phyloP scores from a whole-genome alignment of 2,113 vertebrate genomes.

The Lophius piscatorius region DNA sequence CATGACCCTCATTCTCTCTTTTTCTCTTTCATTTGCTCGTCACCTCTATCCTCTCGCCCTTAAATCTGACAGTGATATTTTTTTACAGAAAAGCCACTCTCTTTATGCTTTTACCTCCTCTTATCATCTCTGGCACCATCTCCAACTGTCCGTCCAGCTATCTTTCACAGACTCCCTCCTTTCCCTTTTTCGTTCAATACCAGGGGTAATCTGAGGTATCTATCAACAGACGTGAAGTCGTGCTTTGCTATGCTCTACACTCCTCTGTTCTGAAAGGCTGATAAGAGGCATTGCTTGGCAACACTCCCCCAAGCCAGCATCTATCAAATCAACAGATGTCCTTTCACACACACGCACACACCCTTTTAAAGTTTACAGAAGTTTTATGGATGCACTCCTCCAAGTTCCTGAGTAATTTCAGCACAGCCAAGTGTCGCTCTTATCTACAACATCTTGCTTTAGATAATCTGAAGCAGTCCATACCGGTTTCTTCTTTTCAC shows the following conservation, averaged over 20 bases:
- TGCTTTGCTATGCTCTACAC: conserved; percentile 48
- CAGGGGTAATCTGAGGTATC: conserved; percentile 67
- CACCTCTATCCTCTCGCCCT: conserved; percentile 32
- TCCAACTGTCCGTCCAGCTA: conserved; percentile 1
- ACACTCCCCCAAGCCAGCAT: conserved; percentile 65
- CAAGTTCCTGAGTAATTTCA: conserved; percentile 48
- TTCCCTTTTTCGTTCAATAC: conserved; percentile 34
- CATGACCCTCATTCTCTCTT: conserved; percentile 18
- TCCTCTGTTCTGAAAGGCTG: conserved; percentile 64
- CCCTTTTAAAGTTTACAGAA: conserved; percentile 9
- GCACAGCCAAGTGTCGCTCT: conserved; percentile 36
- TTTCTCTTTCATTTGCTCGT: conserved; percentile 31
- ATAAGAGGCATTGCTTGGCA: conserved; percentile 72
- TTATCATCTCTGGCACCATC: background rate
- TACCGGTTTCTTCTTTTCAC: conserved; percentile 47
- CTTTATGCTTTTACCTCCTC: conserved; percentile 2
- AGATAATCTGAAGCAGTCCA: conserved; percentile 48
- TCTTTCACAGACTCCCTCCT: conserved; percentile 12
- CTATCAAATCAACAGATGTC: conserved; percentile 76
- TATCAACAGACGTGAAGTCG: conserved; percentile 60
- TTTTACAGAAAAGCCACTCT: conserved; percentile 10
- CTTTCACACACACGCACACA: conserved; percentile 38
- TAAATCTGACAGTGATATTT: conserved; percentile 18
- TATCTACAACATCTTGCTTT: conserved; percentile 49
- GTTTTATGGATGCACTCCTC: conserved; percentile 13